Evolutionary conservation across 2,797 vertebrate species (phyloP).

Genomic region (Graptemys geographica): DNA sequence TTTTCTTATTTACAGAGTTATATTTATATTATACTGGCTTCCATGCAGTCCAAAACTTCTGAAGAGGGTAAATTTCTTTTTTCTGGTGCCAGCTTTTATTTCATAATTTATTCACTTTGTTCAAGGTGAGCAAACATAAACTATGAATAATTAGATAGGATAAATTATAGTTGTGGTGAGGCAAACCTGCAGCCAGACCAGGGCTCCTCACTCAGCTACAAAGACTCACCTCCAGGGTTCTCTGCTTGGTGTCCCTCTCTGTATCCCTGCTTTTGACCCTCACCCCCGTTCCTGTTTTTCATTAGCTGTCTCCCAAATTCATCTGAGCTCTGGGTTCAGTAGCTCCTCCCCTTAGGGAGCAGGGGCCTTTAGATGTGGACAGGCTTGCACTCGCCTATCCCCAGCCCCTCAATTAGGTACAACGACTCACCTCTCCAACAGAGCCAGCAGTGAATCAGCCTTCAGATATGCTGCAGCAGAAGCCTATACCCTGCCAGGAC

Average conservation of each 20-base stretch:
- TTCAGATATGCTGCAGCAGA: background rate
- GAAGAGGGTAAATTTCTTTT: background rate
- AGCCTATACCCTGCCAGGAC: background rate
- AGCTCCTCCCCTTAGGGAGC: too few species aligned
- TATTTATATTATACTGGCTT: background rate
- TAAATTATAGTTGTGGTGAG: background rate
- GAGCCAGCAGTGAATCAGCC: background rate
- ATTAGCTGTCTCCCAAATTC: too few species aligned
- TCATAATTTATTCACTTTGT: background rate
- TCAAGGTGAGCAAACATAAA: too few species aligned
- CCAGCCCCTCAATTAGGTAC: too few species aligned
- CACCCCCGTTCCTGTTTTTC: too few species aligned
- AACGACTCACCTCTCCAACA: background rate
- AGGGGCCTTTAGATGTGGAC: too few species aligned
- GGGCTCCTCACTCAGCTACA: background rate
- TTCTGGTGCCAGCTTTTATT: background rate
- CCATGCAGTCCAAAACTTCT: background rate
- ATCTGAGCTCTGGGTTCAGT: too few species aligned
- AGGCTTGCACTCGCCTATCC: too few species aligned
- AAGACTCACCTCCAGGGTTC: too few species aligned
- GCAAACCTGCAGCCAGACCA: background rate
- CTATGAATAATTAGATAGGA: background rate
- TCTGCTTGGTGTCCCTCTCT: too few species aligned
- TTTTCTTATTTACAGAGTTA: background rate
- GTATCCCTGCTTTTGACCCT: too few species aligned